Percentiles rank a stretch among this genome's conserved stretches.
Evolutionary conservation across 2,888 invertebrate species (phyloP).

Genomic region (Leptura quadrifasciata): DNA sequence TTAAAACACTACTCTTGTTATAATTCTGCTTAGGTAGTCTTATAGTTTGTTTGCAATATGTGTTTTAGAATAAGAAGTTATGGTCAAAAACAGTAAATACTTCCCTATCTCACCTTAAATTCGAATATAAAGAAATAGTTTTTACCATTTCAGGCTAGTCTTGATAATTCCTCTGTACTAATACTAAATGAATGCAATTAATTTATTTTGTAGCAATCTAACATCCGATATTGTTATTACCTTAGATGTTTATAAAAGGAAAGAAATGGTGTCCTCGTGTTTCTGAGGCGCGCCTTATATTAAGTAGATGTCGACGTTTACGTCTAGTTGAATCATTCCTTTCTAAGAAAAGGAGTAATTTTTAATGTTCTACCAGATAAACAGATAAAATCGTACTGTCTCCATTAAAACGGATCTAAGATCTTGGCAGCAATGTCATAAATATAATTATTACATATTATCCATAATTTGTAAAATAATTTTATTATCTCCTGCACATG

Average conservation of each 20-base stretch:
- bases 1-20: no score
- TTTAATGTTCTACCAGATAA: conserved; percentile 8
- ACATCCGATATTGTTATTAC: conserved; percentile 2
- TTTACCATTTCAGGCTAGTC: no score
- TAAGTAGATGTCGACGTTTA: conserved; percentile 30
- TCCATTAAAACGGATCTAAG: conserved; percentile 12
- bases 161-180: not conserved
- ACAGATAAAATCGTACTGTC: not conserved
- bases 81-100: no score
- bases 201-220: not conserved
- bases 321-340: conserved; percentile 19
- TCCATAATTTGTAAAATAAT: not conserved
- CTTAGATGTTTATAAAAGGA: conserved; percentile 20
- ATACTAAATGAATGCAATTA: not conserved
- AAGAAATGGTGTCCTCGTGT: conserved; percentile 28
- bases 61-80: no score
- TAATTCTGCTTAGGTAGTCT: no score
- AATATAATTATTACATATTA: no score
- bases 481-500: not conserved
- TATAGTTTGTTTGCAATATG: no score
- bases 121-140: no score
- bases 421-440: not conserved
- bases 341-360: conserved; percentile 16
- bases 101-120: no score
- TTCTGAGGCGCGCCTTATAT: conserved; percentile 13